phyloP scores from a whole-genome alignment of 30 jellyfish, hydroid and myxozoan species.

The Pelagia noctiluca region DNA sequence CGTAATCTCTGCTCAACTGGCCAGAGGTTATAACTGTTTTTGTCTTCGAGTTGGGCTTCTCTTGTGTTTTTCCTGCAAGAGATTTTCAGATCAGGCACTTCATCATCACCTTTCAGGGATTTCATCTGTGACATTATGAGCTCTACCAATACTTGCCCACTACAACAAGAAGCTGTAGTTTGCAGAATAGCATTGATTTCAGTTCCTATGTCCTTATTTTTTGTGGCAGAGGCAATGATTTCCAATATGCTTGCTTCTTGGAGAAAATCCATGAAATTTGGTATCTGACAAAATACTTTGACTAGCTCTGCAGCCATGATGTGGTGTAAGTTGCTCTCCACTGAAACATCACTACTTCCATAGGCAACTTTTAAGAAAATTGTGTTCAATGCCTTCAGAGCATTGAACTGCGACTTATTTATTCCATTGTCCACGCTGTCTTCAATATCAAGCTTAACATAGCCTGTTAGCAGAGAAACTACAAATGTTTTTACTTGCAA shows the following conservation, averaged over 20 bases:
- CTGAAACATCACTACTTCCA: slow-evolving; percentile 41
- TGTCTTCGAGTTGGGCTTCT: neutral
- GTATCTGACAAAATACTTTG: slow-evolving; percentile 50
- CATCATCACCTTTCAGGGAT: slow-evolving; percentile 6
- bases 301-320: slow-evolving; percentile 54
- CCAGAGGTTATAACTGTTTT: neutral
- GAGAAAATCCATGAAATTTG: slow-evolving; percentile 16
- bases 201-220: slow-evolving; percentile 5
- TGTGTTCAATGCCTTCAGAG: slow-evolving; percentile 16
- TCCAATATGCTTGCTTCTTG: slow-evolving; percentile 30
- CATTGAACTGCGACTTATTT: slow-evolving; percentile 9
- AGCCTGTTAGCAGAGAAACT: slow-evolving; percentile 27
- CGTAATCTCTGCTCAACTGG: neutral
- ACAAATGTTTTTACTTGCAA: slow-evolving; percentile 41
- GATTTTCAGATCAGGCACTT: neutral
- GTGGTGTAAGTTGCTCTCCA: slow-evolving; percentile 24
- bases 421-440: slow-evolving; percentile 12
- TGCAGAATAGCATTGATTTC: neutral
- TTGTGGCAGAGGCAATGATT: slow-evolving; percentile 45
- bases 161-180: neutral
- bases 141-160: slow-evolving; percentile 22
- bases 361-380: slow-evolving; percentile 42
- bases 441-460: slow-evolving; percentile 15
- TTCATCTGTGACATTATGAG: slow-evolving; percentile 28
- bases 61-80: neutral